Base-by-base conservation (phyloP, 1,140 invertebrate genomes). In the Musca vetustissima region DNA sequence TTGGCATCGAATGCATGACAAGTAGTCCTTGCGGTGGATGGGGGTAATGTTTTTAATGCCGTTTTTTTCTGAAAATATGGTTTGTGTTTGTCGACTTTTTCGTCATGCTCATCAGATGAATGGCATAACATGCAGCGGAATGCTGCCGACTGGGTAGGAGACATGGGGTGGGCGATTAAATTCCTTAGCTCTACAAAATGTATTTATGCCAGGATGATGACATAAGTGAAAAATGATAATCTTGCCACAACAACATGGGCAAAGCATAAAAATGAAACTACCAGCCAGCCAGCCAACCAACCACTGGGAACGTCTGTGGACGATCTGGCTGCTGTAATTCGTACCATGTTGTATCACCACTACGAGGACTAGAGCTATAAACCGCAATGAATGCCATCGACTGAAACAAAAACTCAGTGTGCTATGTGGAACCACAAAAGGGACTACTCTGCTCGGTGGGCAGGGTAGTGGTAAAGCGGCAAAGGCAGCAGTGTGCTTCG, bases 221-320 rank as follows among this genome's bases (percentile, higher is more conserved):
- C 59, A 69, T 53, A 55, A 69, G 49, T 52, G 64, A 66, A 66
- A 66, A 66, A 66, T 66, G 43, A 52, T 66, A 66, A 66, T 49
- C 64, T 66, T 43, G 57, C 64, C 21, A 66, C 64, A 50, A 49
- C 64, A 66, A 66, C 43, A 49, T 50, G 64, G 47, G 11, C 28
- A 61, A 61, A 13, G 11, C 6, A 43, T 17, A 43, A 36, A 25
- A 32, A 36, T 43, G 17, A 19, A 36, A 21, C 17, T 21, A 14
- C 17, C 28, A 61, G 15, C 53, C 21, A 61, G 13, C 57, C 28
- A 61, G 14, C 28, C 21, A 19, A 61, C 28, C 57, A 61, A 28
- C 53, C 22, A 28, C 24, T 57, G 53, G 25, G 53, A 57, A 57
- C 53, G 25, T 50, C 49, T 21, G 11, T 57, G 36, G 36, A 43